phyloP scores from a whole-genome alignment of 2,797 vertebrate species.

The Psittacula derbiana region DNA sequence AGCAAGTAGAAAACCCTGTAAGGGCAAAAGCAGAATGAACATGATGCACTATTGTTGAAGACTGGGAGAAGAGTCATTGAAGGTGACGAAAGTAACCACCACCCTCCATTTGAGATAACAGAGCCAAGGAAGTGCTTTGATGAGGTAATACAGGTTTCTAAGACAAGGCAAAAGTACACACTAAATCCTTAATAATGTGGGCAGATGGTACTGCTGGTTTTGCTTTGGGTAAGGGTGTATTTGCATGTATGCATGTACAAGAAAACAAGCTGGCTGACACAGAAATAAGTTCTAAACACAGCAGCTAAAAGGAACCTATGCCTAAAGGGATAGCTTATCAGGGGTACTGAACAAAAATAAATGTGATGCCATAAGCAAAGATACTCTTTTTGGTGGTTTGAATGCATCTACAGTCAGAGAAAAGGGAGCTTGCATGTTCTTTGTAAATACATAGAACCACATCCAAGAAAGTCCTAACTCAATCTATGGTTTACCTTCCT shows the following conservation, averaged over 20 bases:
- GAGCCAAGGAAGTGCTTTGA: conserved; percentile 28
- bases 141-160: conserved; percentile 27
- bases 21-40: conserved; percentile 18
- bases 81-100: conserved; percentile 23
- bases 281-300: neutral
- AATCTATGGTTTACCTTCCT: neutral
- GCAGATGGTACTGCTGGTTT: neutral
- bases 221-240: conserved; percentile 1
- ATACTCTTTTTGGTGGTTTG: neutral
- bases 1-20: conserved; percentile 1
- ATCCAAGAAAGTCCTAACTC: neutral
- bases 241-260: neutral
- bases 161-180: conserved; percentile 3
- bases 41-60: neutral
- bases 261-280: neutral
- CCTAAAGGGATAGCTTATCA: neutral
- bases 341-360: neutral
- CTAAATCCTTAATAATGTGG: conserved; percentile 1
- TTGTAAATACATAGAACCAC: neutral
- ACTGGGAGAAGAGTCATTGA: neutral
- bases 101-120: conserved; percentile 17
- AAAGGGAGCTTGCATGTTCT: neutral
- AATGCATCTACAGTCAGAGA: neutral
- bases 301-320: neutral
- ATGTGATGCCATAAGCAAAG: neutral